Percentiles rank a stretch among this genome's conserved stretches.
Evolutionary conservation across 2,888 invertebrate genomes (phyloP).

Genomic region (Tetranychus truncatus): DNA sequence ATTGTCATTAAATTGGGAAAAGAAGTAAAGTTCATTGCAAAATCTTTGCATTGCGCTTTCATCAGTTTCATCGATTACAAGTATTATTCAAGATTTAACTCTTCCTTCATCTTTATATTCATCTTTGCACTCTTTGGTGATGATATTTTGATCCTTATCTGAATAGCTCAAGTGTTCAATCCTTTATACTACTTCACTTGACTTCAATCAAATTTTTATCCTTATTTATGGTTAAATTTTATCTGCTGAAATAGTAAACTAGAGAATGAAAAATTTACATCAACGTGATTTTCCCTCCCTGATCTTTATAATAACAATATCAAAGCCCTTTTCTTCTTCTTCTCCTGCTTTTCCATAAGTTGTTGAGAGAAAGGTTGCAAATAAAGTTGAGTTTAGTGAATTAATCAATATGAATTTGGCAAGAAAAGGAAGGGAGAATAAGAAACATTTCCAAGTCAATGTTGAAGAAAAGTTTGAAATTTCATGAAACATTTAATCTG

Average conservation of each 20-base stretch:
- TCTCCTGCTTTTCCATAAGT: neutral
- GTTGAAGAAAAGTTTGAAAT: too few species aligned
- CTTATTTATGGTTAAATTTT: neutral
- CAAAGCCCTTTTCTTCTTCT: neutral
- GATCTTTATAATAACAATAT: neutral
- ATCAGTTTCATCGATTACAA: too few species aligned
- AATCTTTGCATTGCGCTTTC: too few species aligned
- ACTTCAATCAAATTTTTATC: neutral
- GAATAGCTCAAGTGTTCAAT: neutral
- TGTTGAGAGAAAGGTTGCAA: neutral
- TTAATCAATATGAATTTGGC: neutral
- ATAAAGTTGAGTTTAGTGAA: neutral
- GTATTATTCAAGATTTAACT: too few species aligned
- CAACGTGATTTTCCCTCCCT: neutral
- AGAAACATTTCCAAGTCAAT: neutral
- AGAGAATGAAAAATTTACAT: neutral
- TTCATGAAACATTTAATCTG: too few species aligned
- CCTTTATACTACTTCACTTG: neutral
- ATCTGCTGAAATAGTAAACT: neutral
- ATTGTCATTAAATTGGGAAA: too few species aligned
- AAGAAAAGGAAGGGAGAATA: neutral
- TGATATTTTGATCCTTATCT: neutral
- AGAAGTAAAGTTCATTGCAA: too few species aligned
- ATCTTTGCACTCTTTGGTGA: neutral
- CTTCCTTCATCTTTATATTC: too few species aligned